Percentiles rank a stretch among this genome's conserved stretches.
phyloP scores from a whole-genome alignment of 2,113 vertebrate genomes.

The Myiopsitta monachus region DNA sequence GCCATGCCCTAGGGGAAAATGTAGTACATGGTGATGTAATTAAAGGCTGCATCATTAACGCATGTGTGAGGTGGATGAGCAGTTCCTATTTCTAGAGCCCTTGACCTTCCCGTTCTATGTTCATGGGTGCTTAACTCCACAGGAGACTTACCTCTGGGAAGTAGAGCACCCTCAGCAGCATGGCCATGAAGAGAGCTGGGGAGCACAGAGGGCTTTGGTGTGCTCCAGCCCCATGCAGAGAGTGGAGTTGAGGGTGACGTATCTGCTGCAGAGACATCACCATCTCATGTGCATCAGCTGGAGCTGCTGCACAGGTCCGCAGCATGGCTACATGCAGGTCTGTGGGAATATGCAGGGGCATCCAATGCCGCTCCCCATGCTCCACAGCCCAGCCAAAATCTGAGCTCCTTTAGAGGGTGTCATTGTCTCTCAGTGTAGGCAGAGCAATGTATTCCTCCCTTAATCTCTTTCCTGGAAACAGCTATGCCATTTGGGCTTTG shows the following conservation, averaged over 20 bases:
- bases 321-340: fast-evolving
- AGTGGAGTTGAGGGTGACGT: neutral
- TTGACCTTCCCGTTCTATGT: neutral
- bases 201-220: neutral
- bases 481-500: neutral
- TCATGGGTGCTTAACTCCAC: neutral
- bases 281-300: neutral
- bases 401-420: neutral
- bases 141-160: neutral
- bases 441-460: neutral
- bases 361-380: fast-evolving
- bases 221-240: neutral
- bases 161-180: neutral
- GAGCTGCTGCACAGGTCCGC: neutral
- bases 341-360: fast-evolving
- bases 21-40: neutral
- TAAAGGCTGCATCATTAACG: neutral
- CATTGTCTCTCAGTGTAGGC: fast-evolving
- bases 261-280: neutral
- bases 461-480: neutral
- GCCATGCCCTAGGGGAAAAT: neutral
- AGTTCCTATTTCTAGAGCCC: neutral
- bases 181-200: neutral
- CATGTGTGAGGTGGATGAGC: neutral
- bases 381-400: neutral